Evolutionary conservation across 2,888 invertebrate species (phyloP), one percentile per base, ranked within the genome.

Genomic region (Andricus quercusramuli): DNA sequence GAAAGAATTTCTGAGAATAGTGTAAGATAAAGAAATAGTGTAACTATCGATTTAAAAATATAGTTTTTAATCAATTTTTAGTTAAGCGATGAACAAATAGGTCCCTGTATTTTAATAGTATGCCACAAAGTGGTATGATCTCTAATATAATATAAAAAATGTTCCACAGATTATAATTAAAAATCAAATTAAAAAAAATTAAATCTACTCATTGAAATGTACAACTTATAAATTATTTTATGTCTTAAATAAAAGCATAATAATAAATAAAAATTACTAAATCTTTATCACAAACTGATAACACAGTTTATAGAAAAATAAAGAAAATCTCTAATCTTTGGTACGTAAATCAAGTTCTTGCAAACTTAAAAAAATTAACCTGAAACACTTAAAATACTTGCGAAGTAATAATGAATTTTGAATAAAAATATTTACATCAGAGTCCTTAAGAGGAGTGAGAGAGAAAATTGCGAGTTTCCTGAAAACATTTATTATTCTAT

Each of bases 21-120:
- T 70, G 25, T 47, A 20, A 47, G 70, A 25, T 8, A 51, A 51
- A 37, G 37, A 37, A 37, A 37, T 9, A 8, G 17, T 22, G 70
- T 25, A 70, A 70, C 51, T 70, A 51, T 51, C 70, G 47, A 13
- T 70, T 70, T 70, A 47, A 47, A 51, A 51, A 70, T 47, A 70
- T 70, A 70, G 15, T 15, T 51, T 70, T 70, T 11, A 70, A 70
- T 70, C 32, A 47, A 70, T 70, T 70, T 70, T 70, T 17, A 70
- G 25, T 25, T 68, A 44, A 25, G 22, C 22, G 51, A 68, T 47
- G 25, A 70, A 51, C 47, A 70, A 51, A 32, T 51, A 70, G 51
- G 70, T 70, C 51, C 70, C 70, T 70, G 70, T 51, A 20, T 70
- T 47, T 68, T 47, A 47, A 25, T 70, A 51, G 29, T 70, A 29